A percentile compares a stretch with the other conserved stretches of the same genome.
Evolutionary conservation across 2,113 vertebrate species (phyloP).

Genomic region (Tonatia bakeri): DNA sequence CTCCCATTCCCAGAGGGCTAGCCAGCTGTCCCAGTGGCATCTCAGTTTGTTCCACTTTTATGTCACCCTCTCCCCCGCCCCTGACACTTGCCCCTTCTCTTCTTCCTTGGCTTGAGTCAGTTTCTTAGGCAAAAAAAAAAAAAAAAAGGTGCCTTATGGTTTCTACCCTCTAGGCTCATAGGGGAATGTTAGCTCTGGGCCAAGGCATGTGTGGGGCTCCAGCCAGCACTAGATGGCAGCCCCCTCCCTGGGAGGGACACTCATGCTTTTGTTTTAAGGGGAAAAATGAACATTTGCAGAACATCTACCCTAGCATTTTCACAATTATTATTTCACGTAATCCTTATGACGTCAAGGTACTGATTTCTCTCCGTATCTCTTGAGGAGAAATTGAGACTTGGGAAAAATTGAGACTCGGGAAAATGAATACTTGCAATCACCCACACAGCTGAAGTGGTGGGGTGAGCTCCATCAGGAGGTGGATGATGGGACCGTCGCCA

Average conservation of each 20-base stretch:
- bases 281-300: neutral
- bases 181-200: neutral
- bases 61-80: neutral
- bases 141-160: neutral
- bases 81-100: no score
- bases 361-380: neutral
- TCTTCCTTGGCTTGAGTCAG: neutral
- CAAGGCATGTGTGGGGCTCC: neutral
- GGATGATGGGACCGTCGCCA: neutral
- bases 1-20: neutral
- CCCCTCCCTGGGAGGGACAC: no score
- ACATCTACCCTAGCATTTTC: neutral
- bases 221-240: rapidly evolving
- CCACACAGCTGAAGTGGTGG: rapidly evolving
- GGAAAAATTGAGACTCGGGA: no score
- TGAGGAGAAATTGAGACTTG: neutral
- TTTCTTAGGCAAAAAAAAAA: neutral
- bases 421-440: rapidly evolving
- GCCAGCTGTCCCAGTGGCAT: neutral
- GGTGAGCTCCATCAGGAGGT: no score
- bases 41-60: neutral
- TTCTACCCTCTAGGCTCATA: neutral
- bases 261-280: no score
- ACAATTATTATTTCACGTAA: no score
- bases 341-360: rapidly evolving